Conservation (phyloP, 1,140 invertebrate genomes). For the Teleopsis dalmanni region DNA sequence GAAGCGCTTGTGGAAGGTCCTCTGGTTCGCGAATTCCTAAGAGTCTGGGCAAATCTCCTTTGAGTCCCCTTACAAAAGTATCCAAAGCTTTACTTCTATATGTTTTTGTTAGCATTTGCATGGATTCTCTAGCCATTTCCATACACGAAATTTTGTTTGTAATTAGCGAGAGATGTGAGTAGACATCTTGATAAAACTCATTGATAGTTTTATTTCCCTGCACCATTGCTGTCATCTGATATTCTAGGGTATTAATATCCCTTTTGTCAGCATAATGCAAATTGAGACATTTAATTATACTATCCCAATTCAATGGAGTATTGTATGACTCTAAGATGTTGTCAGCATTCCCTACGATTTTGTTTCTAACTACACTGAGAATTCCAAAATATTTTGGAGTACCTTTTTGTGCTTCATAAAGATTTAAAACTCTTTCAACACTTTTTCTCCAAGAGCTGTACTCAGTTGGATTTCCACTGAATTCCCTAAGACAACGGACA, state of each 20-base stretch:
- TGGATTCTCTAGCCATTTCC: background rate
- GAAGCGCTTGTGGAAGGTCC: conserved; percentile 5
- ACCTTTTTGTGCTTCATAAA: background rate
- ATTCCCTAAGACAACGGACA: background rate
- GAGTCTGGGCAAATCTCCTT: conserved; percentile 7
- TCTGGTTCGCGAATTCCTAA: conserved; percentile 5
- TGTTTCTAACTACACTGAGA: background rate
- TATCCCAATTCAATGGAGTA: conserved; percentile 7
- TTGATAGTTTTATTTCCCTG: conserved; percentile 11
- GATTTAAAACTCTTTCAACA: too few relatives aligned
- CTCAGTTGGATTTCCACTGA: background rate
- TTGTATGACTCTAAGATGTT: conserved; percentile 10
- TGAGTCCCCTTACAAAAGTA: conserved; percentile 12
- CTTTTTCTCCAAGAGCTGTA: conserved; percentile 10
- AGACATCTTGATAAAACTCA: conserved; percentile 14
- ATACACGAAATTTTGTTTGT: conserved; percentile 5
- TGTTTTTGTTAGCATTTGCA: background rate
- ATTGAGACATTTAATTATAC: conserved; percentile 8
- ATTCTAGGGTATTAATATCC: conserved; percentile 9
- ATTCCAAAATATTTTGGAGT: conserved; percentile 1
- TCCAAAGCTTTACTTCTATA: conserved; percentile 12
- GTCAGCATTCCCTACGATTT: conserved; percentile 3
- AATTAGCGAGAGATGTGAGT: conserved; percentile 6
- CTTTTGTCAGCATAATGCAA: conserved; percentile 13
- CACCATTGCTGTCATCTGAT: conserved; percentile 10